Evolutionary conservation across 1,140 invertebrate species (phyloP).

Genomic region (Drosophila bocqueti): DNA sequence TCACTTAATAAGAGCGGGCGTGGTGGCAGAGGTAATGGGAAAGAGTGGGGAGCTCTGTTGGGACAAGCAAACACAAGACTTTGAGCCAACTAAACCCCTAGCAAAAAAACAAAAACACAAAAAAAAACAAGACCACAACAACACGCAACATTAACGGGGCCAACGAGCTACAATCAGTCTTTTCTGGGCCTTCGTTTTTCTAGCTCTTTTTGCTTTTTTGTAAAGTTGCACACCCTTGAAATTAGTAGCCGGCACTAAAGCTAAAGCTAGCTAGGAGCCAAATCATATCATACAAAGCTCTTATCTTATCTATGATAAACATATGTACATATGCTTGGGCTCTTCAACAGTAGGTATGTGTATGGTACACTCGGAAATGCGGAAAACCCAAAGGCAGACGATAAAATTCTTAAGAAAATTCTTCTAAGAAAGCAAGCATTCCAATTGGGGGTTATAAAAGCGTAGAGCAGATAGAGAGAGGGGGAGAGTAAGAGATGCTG

Average conservation of each 20-base stretch:
- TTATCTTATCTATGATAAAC: slow-evolving; percentile 62
- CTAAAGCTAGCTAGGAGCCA: slow-evolving; percentile 19
- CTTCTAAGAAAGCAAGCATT: slow-evolving; percentile 21
- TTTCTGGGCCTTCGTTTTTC: slow-evolving; percentile 22
- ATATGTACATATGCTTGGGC: slow-evolving; percentile 35
- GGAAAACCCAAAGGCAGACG: slow-evolving; percentile 28
- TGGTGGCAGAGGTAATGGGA: slow-evolving; percentile 11
- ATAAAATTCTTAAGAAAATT: slow-evolving; percentile 42
- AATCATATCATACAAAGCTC: slow-evolving; percentile 38
- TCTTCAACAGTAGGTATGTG: neutral
- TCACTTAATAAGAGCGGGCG: slow-evolving; percentile 39
- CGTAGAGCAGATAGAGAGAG: too few species aligned
- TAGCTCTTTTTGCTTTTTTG: slow-evolving; percentile 3
- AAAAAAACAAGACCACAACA: slow-evolving; percentile 13
- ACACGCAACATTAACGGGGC: slow-evolving; percentile 53
- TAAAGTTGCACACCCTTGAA: slow-evolving; percentile 48
- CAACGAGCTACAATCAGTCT: slow-evolving; percentile 44
- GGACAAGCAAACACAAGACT: slow-evolving; percentile 31
- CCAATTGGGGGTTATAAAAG: slow-evolving; percentile 4
- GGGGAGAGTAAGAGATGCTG: slow-evolving; percentile 1
- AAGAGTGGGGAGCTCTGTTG: slow-evolving; percentile 7
- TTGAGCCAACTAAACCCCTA: slow-evolving; percentile 32
- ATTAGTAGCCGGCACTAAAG: slow-evolving; percentile 37
- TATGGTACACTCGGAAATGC: slow-evolving; percentile 12
- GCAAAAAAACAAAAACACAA: slow-evolving; percentile 1